Base-by-base conservation (phyloP, 2,888 invertebrate species). In the Pterostichus madidus region DNA sequence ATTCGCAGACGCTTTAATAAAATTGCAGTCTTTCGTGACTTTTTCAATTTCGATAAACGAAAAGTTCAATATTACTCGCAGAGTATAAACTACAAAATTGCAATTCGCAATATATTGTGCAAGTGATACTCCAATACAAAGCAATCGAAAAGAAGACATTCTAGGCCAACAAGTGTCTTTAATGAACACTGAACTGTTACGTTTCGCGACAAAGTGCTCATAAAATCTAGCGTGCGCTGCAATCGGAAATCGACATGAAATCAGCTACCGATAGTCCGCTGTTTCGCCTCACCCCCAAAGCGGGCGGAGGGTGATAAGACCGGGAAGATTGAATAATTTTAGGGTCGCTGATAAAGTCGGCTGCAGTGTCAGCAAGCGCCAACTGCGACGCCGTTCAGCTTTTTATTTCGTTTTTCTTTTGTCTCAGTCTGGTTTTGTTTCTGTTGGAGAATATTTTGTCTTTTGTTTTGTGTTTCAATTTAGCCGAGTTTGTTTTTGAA, bases 311-410 rank as follows among this genome's bases (percentile, higher is more conserved):
- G 53, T 59, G 53, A 56, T 77, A 56, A 39, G 77, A 68, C 39
- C 77, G 73, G 81, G 75, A 61, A 81, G 81, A 81, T 81, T 81
- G 81, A 81, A 81, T 81, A 81, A 81, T 81, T 81, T 81, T 75
- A 73, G 81, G 81, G 61, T 49, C 5, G 46, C 59, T 75, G 81
- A 81, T 81, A 81, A 75, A 81, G 81, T 44, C 17, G 68, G 68
- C 44, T 71, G 68, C 53, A 44, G 46, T 75, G 81, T 81, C 81
- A 81, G 81, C 81, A 53, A 32, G 35, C 44, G 80, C 71, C 56
- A 71, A 80, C 78, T 78, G 78, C 78, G 80, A 53, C 71, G 71
- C 53, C 17, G 75, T 3, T 73, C 17, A 6, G 46, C 11, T 75
- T 75, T 75, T 75, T 75, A 53, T 53, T 73, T 75, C 75, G 31